Conservation (phyloP, 2,888 invertebrate genomes). For the Cenopis cana region DNA sequence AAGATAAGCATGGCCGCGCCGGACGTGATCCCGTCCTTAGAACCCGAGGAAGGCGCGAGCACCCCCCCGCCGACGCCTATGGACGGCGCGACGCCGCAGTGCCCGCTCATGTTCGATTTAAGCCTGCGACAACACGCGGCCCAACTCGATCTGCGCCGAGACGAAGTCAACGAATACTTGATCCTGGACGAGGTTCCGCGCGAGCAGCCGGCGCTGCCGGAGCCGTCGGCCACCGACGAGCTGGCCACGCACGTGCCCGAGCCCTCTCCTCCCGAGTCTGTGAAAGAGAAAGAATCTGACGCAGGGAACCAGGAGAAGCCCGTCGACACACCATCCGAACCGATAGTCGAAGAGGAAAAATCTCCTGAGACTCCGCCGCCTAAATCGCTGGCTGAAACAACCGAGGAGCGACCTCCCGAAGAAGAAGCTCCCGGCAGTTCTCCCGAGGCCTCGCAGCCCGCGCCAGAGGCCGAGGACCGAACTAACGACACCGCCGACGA, state of each 20-base stretch:
- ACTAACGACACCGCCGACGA: slow-evolving; percentile 56
- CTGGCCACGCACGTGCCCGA: slow-evolving; percentile 43
- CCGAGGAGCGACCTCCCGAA: slow-evolving; percentile 48
- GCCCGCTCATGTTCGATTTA: slow-evolving; percentile 56
- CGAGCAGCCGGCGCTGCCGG: slow-evolving; percentile 68
- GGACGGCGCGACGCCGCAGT: slow-evolving; percentile 52
- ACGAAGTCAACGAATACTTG: slow-evolving; percentile 65
- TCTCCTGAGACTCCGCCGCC: slow-evolving; percentile 36
- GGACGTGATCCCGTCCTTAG: slow-evolving; percentile 59
- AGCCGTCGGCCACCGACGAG: slow-evolving; percentile 65
- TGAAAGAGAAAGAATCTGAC: background rate
- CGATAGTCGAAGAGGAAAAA: background rate
- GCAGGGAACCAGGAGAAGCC: background rate
- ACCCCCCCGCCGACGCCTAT: slow-evolving; percentile 58
- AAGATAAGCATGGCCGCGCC: slow-evolving; percentile 58
- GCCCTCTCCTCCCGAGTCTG: background rate
- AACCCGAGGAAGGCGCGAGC: slow-evolving; percentile 50
- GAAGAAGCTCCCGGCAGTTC: background rate
- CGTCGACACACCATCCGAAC: background rate
- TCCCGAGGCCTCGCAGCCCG: slow-evolving; percentile 14
- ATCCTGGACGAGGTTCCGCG: slow-evolving; percentile 68
- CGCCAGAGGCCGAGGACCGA: slow-evolving; percentile 40
- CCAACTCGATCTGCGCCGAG: slow-evolving; percentile 53
- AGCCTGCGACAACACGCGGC: slow-evolving; percentile 53
- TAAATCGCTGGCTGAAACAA: slow-evolving; percentile 45